Conservation (phyloP, 2,888 invertebrate species). For the Gonocerus acuteangulatus region DNA sequence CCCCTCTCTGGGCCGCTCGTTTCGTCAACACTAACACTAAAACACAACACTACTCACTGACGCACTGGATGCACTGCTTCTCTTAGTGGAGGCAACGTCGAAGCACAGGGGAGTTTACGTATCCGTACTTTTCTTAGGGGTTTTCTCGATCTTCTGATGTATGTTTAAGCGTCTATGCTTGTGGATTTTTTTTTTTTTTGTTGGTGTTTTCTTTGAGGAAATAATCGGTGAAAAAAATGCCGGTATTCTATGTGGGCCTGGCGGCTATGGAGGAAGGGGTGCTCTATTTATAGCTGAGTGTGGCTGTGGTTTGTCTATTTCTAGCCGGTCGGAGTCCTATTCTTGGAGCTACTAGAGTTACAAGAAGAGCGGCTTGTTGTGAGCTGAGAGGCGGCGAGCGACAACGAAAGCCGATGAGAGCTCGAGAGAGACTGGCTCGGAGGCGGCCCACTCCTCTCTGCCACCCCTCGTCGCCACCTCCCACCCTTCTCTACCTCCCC, state of each 20-base stretch:
- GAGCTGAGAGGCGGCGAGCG: background rate
- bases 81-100: constrained; percentile 4
- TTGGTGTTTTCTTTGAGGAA: too few species aligned
- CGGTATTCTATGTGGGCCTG: background rate
- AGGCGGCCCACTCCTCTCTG: constrained; percentile 7
- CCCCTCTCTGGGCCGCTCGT: background rate
- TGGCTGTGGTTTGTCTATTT: constrained; percentile 6
- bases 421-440: background rate
- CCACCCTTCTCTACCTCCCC: background rate
- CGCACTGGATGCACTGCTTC: background rate
- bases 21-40: background rate
- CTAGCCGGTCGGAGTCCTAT: background rate
- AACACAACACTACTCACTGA: constrained; percentile 5
- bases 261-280: constrained; percentile 3
- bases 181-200: too few species aligned
- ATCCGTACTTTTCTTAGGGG: too few species aligned
- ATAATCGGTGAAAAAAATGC: too few species aligned
- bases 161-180: too few species aligned
- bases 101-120: background rate
- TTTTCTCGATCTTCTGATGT: too few species aligned
- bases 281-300: constrained; percentile 3
- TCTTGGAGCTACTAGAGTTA: constrained; percentile 9
- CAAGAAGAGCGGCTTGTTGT: background rate
- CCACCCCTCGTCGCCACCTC: background rate
- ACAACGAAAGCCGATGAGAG: background rate